A percentile compares a stretch with the other conserved stretches of the same genome.
Evolutionary conservation across 2,888 invertebrate genomes (phyloP).

Genomic region (Crepidodera aurea): DNA sequence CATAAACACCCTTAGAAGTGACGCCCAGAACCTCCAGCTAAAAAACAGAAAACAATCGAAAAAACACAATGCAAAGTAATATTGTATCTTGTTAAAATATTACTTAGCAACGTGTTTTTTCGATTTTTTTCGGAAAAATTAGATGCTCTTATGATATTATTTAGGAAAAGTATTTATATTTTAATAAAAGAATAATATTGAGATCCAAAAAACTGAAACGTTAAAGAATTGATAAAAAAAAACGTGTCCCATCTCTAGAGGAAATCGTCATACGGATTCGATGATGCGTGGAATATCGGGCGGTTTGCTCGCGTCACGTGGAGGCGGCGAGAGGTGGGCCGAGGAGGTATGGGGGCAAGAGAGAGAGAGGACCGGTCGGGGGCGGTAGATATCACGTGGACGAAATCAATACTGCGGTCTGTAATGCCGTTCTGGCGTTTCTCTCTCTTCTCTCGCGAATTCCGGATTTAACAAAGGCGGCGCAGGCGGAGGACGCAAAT

Average conservation of each 20-base stretch:
- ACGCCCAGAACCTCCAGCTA: no score
- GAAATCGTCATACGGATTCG: slow-evolving; percentile 32
- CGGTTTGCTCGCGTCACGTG: slow-evolving; percentile 16
- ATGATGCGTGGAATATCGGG: slow-evolving; percentile 39
- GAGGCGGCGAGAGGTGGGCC: slow-evolving; percentile 20
- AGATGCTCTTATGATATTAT: no score
- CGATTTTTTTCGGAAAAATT: no score
- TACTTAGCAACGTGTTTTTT: no score
- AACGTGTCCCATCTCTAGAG: neutral
- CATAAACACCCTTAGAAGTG: no score
- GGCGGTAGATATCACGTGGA: slow-evolving; percentile 44
- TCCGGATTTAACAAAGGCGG: slow-evolving; percentile 43
- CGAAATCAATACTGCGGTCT: slow-evolving; percentile 56
- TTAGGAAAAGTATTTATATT: no score
- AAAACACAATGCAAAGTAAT: no score
- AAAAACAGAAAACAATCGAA: no score
- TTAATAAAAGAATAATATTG: no score
- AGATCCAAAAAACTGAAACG: no score
- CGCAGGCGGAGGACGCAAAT: slow-evolving; percentile 40
- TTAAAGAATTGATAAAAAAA: no score
- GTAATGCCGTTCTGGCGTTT: slow-evolving; percentile 43
- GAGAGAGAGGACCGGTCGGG: slow-evolving; percentile 17
- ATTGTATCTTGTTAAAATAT: no score
- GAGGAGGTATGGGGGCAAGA: slow-evolving; percentile 19
- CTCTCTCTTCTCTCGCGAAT: slow-evolving; percentile 35